These are phyloP conservation scores for Episyrphus balteatus DNA, from an alignment of 1,140 invertebrate species.

Conservation along the genomic window DNA sequence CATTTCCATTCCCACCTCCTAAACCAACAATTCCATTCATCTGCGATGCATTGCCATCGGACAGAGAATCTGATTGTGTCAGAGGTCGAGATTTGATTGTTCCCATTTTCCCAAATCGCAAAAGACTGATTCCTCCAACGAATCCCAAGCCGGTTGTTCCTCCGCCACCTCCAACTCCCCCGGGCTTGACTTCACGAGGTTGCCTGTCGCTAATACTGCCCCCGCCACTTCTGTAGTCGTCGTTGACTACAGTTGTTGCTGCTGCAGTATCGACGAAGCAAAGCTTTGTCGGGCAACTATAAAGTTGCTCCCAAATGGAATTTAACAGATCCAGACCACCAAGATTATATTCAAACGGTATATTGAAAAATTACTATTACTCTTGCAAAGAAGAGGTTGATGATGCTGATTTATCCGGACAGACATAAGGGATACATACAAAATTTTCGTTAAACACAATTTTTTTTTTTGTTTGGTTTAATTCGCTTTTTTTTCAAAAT, in stretches of 20 bases:
- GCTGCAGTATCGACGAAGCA: constrained; percentile 17
- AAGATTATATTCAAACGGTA: neutral
- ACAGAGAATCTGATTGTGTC: constrained; percentile 16
- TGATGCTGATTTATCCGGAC: too few relatives aligned
- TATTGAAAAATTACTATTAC: too few relatives aligned
- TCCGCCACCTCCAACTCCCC: constrained; percentile 11
- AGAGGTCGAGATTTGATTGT: constrained; percentile 28
- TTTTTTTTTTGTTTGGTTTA: too few relatives aligned
- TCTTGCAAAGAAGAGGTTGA: too few relatives aligned
- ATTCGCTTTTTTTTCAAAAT: too few relatives aligned
- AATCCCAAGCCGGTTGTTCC: constrained; percentile 9
- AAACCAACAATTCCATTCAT: neutral
- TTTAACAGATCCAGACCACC: constrained; percentile 30
- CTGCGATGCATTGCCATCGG: constrained; percentile 14
- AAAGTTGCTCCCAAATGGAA: constrained; percentile 34
- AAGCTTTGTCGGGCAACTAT: constrained; percentile 35
- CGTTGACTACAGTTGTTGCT: constrained; percentile 15
- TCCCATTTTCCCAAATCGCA: constrained; percentile 28
- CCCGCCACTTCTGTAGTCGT: constrained; percentile 16
- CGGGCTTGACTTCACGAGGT: constrained; percentile 8
- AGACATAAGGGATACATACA: too few relatives aligned
- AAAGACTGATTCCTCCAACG: constrained; percentile 15
- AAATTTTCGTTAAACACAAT: too few relatives aligned
- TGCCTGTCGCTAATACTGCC: constrained; percentile 5
- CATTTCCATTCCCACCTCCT: neutral